Percentiles rank a stretch among this genome's conserved stretches.
Conservation (phyloP, 2,797 vertebrate genomes). For the Astyanax mexicanus region DNA sequence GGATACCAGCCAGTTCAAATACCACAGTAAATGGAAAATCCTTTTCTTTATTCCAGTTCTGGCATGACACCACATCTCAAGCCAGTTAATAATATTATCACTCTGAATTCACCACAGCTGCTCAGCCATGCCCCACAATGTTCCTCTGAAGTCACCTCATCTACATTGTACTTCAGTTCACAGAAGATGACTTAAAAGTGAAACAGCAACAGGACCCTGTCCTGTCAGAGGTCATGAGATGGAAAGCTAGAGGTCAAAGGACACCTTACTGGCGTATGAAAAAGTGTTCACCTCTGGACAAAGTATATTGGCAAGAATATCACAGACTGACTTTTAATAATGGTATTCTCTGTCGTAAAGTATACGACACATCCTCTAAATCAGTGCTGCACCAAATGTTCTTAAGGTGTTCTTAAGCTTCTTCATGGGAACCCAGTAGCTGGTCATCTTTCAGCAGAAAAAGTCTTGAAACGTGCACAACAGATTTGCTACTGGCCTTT, state of each 20-base stretch:
- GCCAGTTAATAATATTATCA: background rate
- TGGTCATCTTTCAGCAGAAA: too few species aligned
- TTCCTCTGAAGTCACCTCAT: background rate
- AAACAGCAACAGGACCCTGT: background rate
- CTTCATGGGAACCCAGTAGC: too few species aligned
- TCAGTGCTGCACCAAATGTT: too few species aligned
- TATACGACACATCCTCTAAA: constrained; percentile 9
- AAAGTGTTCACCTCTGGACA: constrained; percentile 15
- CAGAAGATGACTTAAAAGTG: background rate
- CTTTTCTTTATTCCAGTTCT: too few species aligned
- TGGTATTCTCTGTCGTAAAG: background rate
- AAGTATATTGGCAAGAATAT: constrained; percentile 38
- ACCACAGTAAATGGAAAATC: too few species aligned
- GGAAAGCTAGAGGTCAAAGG: constrained; percentile 32
- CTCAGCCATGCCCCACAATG: background rate
- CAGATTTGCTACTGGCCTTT: too few species aligned
- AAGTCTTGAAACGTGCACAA: too few species aligned
- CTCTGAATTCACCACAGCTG: too few species aligned
- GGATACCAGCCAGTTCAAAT: too few species aligned
- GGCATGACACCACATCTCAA: too few species aligned
- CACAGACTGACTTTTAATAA: constrained; percentile 48
- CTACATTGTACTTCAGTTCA: background rate
- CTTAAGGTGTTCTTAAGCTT: too few species aligned
- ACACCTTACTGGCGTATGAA: constrained; percentile 40
- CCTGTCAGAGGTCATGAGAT: constrained; percentile 32